Conservation (phyloP, 2,797 vertebrate genomes). For the Coracias cyanogaster region DNA sequence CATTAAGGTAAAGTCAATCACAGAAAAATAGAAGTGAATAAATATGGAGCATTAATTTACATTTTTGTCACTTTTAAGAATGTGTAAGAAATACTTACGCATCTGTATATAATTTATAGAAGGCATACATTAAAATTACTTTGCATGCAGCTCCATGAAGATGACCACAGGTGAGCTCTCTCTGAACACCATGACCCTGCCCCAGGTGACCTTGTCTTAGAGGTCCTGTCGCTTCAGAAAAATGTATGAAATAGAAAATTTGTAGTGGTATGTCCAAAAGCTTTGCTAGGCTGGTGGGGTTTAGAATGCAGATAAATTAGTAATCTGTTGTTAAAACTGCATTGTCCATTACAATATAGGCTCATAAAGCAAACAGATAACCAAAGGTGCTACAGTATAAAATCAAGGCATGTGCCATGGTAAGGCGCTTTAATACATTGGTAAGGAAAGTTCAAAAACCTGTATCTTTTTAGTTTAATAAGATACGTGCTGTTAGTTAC, state of each 20-base stretch:
- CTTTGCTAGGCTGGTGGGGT: not conserved
- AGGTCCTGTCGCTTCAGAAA: not conserved
- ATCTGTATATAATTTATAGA: not conserved
- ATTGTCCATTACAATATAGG: not conserved
- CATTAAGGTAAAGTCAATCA: not conserved
- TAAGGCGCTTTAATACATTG: not conserved
- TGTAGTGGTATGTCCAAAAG: not conserved
- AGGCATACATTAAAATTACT: not conserved
- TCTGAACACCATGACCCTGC: not conserved
- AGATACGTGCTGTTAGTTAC: not conserved
- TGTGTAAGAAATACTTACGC: not conserved
- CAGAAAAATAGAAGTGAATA: not conserved
- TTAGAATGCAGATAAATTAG: not conserved
- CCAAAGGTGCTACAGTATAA: not conserved
- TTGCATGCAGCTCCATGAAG: not conserved
- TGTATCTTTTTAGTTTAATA: not conserved
- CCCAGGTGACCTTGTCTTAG: not conserved
- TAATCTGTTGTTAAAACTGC: not conserved
- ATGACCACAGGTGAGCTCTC: not conserved
- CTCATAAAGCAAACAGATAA: not conserved
- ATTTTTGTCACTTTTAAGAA: not conserved
- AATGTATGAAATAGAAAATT: not conserved
- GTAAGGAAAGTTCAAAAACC: not conserved
- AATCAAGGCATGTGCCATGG: not conserved
- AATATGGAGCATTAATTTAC: not conserved